Evolutionary conservation across 1,140 invertebrate species (phyloP).

Genomic region (Drosophila grimshawi): DNA sequence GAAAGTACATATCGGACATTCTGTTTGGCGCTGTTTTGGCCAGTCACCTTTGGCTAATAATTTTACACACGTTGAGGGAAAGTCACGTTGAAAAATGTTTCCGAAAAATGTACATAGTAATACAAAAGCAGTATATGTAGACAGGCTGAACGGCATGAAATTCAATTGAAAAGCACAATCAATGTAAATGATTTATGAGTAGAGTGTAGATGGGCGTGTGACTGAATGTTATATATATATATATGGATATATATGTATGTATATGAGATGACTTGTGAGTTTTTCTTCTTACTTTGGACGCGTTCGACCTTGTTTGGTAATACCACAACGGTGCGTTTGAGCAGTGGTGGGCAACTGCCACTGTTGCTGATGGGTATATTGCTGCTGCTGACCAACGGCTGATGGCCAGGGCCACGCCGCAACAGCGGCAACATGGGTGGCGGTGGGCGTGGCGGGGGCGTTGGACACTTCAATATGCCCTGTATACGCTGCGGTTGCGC

Average conservation of each 20-base stretch:
- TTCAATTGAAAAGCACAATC: constrained; percentile 48
- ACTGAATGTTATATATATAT: constrained; percentile 5
- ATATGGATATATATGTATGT: constrained; percentile 1
- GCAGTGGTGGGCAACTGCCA: constrained; percentile 36
- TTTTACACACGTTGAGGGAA: constrained; percentile 10
- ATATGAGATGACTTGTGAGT: constrained; percentile 55
- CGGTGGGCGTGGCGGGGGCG: constrained; percentile 68
- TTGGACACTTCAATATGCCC: constrained; percentile 63
- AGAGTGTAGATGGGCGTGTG: constrained; percentile 14
- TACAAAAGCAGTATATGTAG: constrained; percentile 18
- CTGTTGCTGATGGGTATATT: constrained; percentile 23
- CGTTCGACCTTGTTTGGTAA: constrained; percentile 59
- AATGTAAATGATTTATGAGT: constrained; percentile 59
- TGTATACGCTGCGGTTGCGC: constrained; percentile 35
- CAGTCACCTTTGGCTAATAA: constrained; percentile 56
- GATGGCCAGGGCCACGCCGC: constrained; percentile 53
- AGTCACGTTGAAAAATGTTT: constrained; percentile 38
- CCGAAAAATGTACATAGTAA: constrained; percentile 6
- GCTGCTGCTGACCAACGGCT: constrained; percentile 27
- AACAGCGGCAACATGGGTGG: constrained; percentile 56
- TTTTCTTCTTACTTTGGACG: constrained; percentile 74
- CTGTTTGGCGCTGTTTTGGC: constrained; percentile 15
- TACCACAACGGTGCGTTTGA: constrained; percentile 56
- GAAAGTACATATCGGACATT: constrained; percentile 4
- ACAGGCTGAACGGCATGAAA: constrained; percentile 24